Conservation (phyloP, 2,888 invertebrate species). For the Cosmorhoe ocellata region DNA sequence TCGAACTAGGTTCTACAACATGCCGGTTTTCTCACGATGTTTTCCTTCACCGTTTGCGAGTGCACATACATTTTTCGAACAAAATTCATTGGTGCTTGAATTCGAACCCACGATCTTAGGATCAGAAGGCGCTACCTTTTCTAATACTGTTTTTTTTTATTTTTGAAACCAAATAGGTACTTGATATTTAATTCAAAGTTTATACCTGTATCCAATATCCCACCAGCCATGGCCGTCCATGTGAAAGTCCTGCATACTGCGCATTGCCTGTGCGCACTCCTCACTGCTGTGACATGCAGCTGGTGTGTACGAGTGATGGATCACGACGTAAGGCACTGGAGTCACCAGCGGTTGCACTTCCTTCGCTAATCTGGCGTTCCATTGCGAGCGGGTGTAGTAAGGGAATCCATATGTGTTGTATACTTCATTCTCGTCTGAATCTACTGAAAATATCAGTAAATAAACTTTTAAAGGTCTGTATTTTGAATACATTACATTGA, state of each 20-base stretch:
- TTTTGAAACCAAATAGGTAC: too few species aligned
- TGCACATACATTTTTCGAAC: too few species aligned
- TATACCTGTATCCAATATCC: conserved; percentile 84
- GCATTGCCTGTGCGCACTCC: conserved; percentile 83
- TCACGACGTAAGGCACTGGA: conserved; percentile 86
- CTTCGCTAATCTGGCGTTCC: conserved; percentile 83
- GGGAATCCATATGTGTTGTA: conserved; percentile 53
- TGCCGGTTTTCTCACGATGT: too few species aligned
- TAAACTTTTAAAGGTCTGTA: too few species aligned
- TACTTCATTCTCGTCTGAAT: conserved; percentile 54
- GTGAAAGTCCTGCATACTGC: conserved; percentile 84
- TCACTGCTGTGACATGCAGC: conserved; percentile 77
- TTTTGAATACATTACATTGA: too few species aligned
- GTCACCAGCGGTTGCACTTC: conserved; percentile 67
- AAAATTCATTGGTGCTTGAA: too few species aligned
- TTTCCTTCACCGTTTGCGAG: too few species aligned
- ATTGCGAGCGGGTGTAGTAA: conserved; percentile 73
- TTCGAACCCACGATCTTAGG: too few species aligned
- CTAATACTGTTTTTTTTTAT: too few species aligned
- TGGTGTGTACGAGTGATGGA: conserved; percentile 86
- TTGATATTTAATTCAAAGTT: too few species aligned
- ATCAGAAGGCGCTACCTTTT: too few species aligned
- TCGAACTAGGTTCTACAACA: too few species aligned
- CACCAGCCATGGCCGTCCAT: conserved; percentile 84
- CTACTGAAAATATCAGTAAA: conserved; percentile 1